Base-by-base conservation (phyloP, 2,888 invertebrate species). In the Idaea dimidiata region DNA sequence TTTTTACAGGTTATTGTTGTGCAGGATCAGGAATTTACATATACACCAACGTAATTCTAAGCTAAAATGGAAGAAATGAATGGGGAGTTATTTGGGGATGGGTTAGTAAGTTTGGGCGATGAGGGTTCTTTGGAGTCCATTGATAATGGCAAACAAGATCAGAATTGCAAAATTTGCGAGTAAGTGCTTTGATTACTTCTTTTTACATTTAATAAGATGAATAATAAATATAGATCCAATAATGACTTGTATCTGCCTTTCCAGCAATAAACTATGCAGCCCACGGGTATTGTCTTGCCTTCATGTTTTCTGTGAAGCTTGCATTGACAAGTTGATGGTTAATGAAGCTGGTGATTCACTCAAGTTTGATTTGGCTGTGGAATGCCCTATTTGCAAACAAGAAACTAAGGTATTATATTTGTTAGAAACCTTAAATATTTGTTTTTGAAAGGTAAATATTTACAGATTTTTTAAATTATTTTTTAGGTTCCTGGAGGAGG, bases 271-370 rank as follows among this genome's bases (percentile, higher is more conserved):
- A 77, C 93, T 97, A 80, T 95, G 94, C 85, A 94, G 95, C 83
- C 98, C 99, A 66, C 95, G 97, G 73, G 95, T 99, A 70, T 94
- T 99, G 80, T 95, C 96, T 77, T 99, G 99, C 90, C 95, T 99
- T 84, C 99, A 99, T 93, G 97, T 97, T 60, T 98, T 98, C 93
- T 99, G 99, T 92, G 97, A 98, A 91, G 94, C 95, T 72, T 99
- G 99, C 89, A 94, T 99, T 79, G 96, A 96, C 82, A 96, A 97
- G 84, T 93, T 96, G 80, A 93, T 97, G 79, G 94, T 95, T 69
- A 95, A 95, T 77, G 95, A 95, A 83, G 95, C 94, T 67, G 95
- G 95, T 56, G 95, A 96, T 85, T 93, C 94, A 59, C 91, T 94
- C 57, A 94, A 94, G 79, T 90, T 92, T 74, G 94, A 94, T 86